Base-by-base conservation (phyloP, 2,888 invertebrate genomes). In the Penaeus monodon region DNA sequence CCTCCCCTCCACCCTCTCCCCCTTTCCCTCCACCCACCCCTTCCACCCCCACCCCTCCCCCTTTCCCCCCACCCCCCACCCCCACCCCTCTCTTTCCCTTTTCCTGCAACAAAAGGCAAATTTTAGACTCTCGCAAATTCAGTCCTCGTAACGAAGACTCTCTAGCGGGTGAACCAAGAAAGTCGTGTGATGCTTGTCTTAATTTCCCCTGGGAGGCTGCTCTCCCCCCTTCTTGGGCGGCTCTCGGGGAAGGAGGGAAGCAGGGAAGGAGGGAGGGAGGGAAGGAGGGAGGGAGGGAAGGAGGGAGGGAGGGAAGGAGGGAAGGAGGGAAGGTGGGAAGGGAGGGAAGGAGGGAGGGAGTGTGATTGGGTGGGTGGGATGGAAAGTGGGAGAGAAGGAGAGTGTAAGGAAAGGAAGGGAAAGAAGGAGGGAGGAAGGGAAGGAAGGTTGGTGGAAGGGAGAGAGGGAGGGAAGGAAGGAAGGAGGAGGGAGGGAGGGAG, bases 401-500 rank as follows among this genome's bases (percentile, higher is more conserved):
- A 8, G 10, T 10, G 44, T 8, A 10, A 6, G 44, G 44, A 8
- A 44, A 7, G 38, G 7, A 7, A 0, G 38, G 38, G 7, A 0
- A 0, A 7, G 8, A 10, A 6, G 44, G 10, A 10, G 44, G 44
- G 10, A 10, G 44, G 44, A 6, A 10, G 6, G 44, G 44, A 10
- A 7, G 3, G 8, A 7, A 44, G 7, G 38, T 2, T 0, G 38
- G 24, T 6, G 0, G 27, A 0, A 3, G 6, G 27, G 1, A 8
- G 24, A 14, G 14, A 33, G 12, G 73, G 6, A 33, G 33, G 17
- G 14, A 33, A 17, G 29, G 14, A 33, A 17, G 73, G 1, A 33
- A 8, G 8, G 7, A 7, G 3, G 8, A 7, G 38, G 3, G 6
- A 73, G 29, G 6, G 29, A 12, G 29, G 33, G 73, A 12, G 29